Evolutionary conservation across 1,140 invertebrate species (phyloP).

Genomic region (Penaeus japonicus): DNA sequence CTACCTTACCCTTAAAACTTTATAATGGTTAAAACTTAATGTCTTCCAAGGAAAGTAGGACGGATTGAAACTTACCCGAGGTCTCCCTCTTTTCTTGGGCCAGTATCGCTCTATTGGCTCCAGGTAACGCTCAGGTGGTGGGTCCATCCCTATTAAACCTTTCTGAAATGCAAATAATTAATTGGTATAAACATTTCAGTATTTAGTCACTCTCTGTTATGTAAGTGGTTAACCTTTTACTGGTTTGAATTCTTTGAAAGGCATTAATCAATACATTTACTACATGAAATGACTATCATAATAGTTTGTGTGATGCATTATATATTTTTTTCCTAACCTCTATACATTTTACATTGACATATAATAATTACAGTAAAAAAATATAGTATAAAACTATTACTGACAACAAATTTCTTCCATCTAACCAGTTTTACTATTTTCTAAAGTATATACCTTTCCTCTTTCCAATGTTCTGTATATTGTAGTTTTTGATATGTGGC

Average conservation of each 20-base stretch:
- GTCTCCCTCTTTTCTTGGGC: conserved; percentile 47
- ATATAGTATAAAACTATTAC: too few species aligned
- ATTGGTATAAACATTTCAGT: too few species aligned
- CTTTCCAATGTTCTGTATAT: conserved; percentile 58
- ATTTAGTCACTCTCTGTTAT: too few species aligned
- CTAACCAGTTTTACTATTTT: neutral
- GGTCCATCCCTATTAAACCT: conserved; percentile 58
- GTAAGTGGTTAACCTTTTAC: too few species aligned
- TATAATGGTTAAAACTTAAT: neutral
- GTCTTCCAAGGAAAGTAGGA: neutral
- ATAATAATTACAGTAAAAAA: too few species aligned
- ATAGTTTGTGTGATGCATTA: too few species aligned
- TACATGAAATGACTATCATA: too few species aligned
- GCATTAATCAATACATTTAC: too few species aligned
- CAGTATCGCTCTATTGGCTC: conserved; percentile 57
- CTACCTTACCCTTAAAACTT: too few species aligned
- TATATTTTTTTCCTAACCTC: too few species aligned
- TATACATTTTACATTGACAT: too few species aligned
- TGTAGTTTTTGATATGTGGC: conserved; percentile 57
- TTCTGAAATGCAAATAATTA: conserved; percentile 44
- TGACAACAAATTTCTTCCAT: neutral
- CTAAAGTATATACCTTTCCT: conserved; percentile 44
- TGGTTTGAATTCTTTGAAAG: too few species aligned
- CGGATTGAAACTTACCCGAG: conserved; percentile 24
- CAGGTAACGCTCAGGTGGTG: conserved; percentile 49